Percentiles rank a stretch among this genome's conserved stretches.
These are phyloP conservation scores for Grammomys dolichurus DNA, from an alignment of 2,113 vertebrate genomes.

Conservation along the genomic window DNA sequence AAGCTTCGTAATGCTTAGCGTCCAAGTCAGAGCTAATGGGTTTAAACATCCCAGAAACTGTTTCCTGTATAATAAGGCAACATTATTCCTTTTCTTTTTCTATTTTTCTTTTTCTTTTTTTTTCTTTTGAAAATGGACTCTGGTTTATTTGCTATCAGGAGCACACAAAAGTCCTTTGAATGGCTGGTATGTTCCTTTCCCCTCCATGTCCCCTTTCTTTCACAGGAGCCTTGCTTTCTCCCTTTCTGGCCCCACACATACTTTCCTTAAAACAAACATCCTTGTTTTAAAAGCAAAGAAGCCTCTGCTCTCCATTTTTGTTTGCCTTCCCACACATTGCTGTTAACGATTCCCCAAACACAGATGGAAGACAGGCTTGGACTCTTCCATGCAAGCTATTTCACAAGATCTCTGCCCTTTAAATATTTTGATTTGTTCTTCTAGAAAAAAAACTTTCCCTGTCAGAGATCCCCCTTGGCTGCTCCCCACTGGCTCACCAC, in stretches of 20 bases:
- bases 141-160: slow-evolving; percentile 40
- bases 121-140: neutral
- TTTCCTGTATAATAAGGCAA: slow-evolving; percentile 16
- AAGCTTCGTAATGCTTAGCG: rapidly evolving
- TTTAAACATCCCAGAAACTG: neutral
- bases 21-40: neutral
- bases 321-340: slow-evolving; percentile 72
- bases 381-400: slow-evolving; percentile 47
- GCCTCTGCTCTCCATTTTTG: slow-evolving; percentile 66
- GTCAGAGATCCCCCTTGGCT: neutral
- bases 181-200: neutral
- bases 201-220: neutral
- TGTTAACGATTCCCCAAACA: slow-evolving; percentile 59
- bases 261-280: slow-evolving; percentile 76
- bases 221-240: neutral
- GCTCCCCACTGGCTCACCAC: neutral
- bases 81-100: neutral
- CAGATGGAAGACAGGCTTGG: slow-evolving; percentile 74
- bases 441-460: slow-evolving; percentile 18
- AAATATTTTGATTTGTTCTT: slow-evolving; percentile 62
- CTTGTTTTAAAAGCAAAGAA: slow-evolving; percentile 69
- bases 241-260: slow-evolving; percentile 30
- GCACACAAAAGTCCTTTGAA: slow-evolving; percentile 35
- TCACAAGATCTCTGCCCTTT: slow-evolving; percentile 49
- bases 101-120: neutral